Conservation (phyloP, 2,888 invertebrate species). For the Vannuccia rotundouncinata region DNA sequence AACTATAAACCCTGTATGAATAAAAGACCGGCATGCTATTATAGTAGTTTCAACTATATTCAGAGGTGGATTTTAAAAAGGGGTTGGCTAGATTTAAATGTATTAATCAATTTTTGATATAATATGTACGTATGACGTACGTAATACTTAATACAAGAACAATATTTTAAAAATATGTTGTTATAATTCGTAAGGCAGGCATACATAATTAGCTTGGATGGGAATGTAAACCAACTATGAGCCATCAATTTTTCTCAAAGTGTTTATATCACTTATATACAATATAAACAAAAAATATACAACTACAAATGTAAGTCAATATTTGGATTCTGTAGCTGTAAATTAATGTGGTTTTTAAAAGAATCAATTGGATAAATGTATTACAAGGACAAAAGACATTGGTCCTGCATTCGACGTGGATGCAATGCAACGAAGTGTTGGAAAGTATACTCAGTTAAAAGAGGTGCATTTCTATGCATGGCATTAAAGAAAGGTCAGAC, state of each 20-base stretch:
- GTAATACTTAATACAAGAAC: background rate
- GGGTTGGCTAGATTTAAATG: background rate
- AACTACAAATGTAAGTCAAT: no score
- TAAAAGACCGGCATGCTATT: no score
- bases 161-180: background rate
- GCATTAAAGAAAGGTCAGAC: background rate
- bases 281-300: background rate
- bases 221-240: background rate
- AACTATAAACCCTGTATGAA: no score
- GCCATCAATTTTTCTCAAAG: background rate
- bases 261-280: background rate
- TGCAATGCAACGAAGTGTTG: background rate
- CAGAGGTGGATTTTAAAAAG: no score
- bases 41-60: no score
- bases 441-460: background rate
- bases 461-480: background rate
- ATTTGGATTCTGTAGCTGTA: no score
- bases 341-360: background rate
- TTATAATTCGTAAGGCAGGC: no score
- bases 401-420: background rate
- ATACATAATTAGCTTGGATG: no score
- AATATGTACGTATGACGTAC: background rate
- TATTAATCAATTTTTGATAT: background rate
- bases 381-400: background rate
- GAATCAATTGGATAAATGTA: background rate